A percentile compares a stretch with the other conserved stretches of the same genome.
Evolutionary conservation across 2,113 vertebrate species (phyloP).

Genomic region (Scytalopus superciliaris): DNA sequence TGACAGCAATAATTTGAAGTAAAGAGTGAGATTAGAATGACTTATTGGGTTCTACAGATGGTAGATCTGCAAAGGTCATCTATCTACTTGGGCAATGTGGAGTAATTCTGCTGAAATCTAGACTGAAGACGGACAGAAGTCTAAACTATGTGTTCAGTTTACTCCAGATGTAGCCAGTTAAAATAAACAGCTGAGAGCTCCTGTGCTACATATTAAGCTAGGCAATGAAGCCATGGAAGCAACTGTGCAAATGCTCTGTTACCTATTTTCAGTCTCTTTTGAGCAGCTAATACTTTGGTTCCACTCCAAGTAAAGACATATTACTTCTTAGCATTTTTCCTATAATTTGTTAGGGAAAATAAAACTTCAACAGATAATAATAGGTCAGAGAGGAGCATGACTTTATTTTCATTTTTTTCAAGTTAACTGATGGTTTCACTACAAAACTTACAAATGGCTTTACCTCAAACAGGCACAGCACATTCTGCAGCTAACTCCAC

Average conservation of each 20-base stretch:
- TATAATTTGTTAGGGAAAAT: background rate
- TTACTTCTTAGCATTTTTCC: background rate
- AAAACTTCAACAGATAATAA: background rate
- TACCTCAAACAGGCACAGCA: background rate
- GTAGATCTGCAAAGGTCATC: background rate
- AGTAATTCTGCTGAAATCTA: background rate
- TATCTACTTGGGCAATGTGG: background rate
- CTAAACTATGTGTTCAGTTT: background rate
- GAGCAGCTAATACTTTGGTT: background rate
- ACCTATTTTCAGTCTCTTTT: background rate
- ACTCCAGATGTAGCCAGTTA: background rate
- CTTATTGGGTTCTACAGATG: background rate
- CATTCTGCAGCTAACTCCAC: background rate
- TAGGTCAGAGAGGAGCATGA: background rate
- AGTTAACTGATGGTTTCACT: background rate
- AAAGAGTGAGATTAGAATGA: background rate
- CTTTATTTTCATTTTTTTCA: conserved; percentile 3
- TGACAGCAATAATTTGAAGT: background rate
- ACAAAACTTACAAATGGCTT: background rate
- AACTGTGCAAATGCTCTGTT: background rate
- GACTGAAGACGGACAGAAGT: background rate
- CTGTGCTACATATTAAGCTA: background rate
- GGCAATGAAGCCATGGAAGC: background rate
- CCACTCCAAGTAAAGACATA: background rate
- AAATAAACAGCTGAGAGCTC: background rate